Evolutionary conservation across 2,113 vertebrate genomes (phyloP).

Genomic region (Aix galericulata): DNA sequence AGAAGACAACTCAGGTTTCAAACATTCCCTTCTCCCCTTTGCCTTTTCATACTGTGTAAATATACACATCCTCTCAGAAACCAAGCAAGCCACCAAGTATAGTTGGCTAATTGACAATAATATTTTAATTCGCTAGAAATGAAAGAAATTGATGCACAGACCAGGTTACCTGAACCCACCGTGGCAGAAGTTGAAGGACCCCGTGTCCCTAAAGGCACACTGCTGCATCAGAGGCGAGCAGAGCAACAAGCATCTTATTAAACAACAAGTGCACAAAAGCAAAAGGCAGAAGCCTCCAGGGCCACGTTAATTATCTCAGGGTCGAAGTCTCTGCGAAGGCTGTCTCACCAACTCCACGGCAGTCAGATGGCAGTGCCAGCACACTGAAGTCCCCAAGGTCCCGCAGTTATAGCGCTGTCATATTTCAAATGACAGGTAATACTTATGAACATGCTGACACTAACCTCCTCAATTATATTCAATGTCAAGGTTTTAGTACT

Average conservation of each 20-base stretch:
- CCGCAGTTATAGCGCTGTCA: constrained; percentile 74
- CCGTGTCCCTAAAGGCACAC: constrained; percentile 44
- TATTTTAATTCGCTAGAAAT: constrained; percentile 61
- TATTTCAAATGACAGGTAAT: constrained; percentile 84
- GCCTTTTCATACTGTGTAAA: neutral
- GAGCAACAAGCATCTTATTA: constrained; percentile 78
- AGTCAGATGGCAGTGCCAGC: constrained; percentile 76
- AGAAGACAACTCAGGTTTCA: neutral
- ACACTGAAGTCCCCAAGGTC: constrained; percentile 74
- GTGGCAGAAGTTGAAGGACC: constrained; percentile 52
- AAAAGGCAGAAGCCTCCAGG: constrained; percentile 73
- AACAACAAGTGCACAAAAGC: constrained; percentile 72
- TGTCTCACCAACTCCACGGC: constrained; percentile 68
- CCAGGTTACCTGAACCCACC: constrained; percentile 38
- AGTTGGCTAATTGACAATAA: constrained; percentile 32
- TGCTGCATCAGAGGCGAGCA: constrained; percentile 56
- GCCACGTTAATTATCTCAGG: constrained; percentile 83
- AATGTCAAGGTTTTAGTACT: constrained; percentile 76
- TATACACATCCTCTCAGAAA: neutral
- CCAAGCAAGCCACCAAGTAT: neutral
- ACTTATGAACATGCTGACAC: constrained; percentile 63
- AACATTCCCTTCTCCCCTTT: neutral
- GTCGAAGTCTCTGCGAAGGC: constrained; percentile 71
- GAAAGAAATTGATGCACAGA: neutral
- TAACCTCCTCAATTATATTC: constrained; percentile 81